Percentiles rank a stretch among this genome's conserved stretches.
phyloP scores from a whole-genome alignment of 2,888 invertebrate species.

The Antitype chi region DNA sequence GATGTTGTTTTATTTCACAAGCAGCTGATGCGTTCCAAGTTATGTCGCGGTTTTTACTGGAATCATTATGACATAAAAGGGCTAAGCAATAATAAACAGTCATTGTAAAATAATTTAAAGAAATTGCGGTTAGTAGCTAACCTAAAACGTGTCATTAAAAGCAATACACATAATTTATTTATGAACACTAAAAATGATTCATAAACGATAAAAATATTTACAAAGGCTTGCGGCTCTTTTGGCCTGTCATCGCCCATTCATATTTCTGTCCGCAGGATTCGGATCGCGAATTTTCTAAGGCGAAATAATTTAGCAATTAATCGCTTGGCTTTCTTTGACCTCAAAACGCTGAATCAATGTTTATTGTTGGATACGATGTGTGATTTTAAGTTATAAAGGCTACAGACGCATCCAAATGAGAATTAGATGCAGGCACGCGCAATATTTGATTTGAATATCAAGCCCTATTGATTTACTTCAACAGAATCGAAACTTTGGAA shows the following conservation, averaged over 20 bases:
- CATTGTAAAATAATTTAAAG: slow-evolving; percentile 18
- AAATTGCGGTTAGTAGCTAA: slow-evolving; percentile 20
- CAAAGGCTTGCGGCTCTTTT: slow-evolving; percentile 34
- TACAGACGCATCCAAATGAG: background rate
- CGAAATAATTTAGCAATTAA: slow-evolving; percentile 45
- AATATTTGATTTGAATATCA: background rate
- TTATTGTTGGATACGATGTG: slow-evolving; percentile 30
- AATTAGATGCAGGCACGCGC: background rate
- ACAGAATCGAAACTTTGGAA: background rate
- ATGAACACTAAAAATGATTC: slow-evolving; percentile 41
- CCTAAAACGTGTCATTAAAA: slow-evolving; percentile 27
- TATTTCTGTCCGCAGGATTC: slow-evolving; percentile 48
- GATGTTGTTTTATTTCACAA: slow-evolving; percentile 44
- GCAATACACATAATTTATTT: slow-evolving; percentile 25
- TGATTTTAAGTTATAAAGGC: slow-evolving; percentile 9
- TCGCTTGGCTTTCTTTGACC: slow-evolving; percentile 43
- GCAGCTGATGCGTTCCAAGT: slow-evolving; percentile 46
- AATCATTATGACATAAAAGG: slow-evolving; percentile 21
- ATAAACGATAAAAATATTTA: slow-evolving; percentile 45
- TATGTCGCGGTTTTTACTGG: slow-evolving; percentile 27
- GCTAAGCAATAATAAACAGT: slow-evolving; percentile 5
- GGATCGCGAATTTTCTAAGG: slow-evolving; percentile 9
- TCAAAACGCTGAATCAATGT: slow-evolving; percentile 28
- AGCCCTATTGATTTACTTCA: background rate
- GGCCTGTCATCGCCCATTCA: slow-evolving; percentile 53